Conservation (phyloP, 37 sponge, comb jelly and placozoan species). For the Dysidea cf. avara region DNA sequence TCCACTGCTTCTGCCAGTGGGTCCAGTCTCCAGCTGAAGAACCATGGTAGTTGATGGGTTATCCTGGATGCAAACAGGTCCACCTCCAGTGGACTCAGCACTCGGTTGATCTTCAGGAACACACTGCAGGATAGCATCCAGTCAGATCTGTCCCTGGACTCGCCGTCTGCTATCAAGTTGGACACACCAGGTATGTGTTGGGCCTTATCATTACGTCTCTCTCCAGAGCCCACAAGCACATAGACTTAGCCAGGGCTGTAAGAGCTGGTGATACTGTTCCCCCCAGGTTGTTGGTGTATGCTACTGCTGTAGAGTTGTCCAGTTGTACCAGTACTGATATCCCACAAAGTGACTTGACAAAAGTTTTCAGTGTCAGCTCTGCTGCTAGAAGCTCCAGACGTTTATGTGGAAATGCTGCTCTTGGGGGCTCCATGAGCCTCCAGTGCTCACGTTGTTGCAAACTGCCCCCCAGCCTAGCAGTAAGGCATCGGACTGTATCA, state of each 20-base stretch:
- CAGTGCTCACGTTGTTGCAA: constrained; percentile 15
- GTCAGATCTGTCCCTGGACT: too few relatives aligned
- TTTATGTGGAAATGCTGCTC: constrained; percentile 50
- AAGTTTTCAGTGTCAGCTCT: constrained; percentile 8
- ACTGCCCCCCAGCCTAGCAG: constrained; percentile 31
- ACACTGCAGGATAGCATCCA: constrained; percentile 28
- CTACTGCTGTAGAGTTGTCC: too few relatives aligned
- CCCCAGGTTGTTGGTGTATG: constrained; percentile 48
- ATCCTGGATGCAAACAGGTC: constrained; percentile 18
- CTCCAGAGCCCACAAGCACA: constrained; percentile 48
- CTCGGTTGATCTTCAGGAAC: constrained; percentile 35
- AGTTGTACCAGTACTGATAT: too few relatives aligned
- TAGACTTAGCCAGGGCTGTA: not conserved
- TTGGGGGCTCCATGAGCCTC: constrained; percentile 29
- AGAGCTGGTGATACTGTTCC: constrained; percentile 19
- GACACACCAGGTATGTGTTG: constrained; percentile 37
- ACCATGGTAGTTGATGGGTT: not conserved
- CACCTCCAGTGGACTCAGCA: constrained; percentile 27
- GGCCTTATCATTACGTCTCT: constrained; percentile 31
- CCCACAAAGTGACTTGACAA: too few relatives aligned
- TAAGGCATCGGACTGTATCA: constrained; percentile 47
- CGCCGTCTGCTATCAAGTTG: too few relatives aligned
- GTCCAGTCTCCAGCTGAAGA: too few relatives aligned
- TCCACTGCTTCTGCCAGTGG: too few relatives aligned
- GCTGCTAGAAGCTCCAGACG: constrained; percentile 41